Base-by-base conservation (phyloP, 1,140 invertebrate species). In the Nomia melanderi region DNA sequence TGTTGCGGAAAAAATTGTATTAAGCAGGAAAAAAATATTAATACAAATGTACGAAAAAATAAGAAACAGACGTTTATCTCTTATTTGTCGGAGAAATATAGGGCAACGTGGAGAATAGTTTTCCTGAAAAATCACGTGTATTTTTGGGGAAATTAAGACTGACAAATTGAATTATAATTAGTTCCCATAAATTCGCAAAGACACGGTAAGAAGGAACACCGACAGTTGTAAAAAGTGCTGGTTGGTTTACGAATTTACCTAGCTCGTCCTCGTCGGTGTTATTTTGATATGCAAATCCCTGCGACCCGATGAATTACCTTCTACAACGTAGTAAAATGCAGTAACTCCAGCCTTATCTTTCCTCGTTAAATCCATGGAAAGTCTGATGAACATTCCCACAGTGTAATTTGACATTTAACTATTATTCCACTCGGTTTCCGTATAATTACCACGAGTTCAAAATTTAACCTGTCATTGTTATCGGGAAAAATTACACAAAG, bases 231-330 rank as follows among this genome's bases (percentile, higher is more conserved):
- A 44, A 63, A 44, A 31, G 29, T n/a, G 56, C 17, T 14, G 27
- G 29, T 33, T 14, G 29, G 8, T 53, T 53, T 53, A 33, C 53
- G 44, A 66, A 66, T 33, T 31, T 66, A 33, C 11, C 25, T 3
- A 1, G 20, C 44, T 53, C 47, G n/a, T 54, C 9, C n/a, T 14
- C 31, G 31, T 7, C 14, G 14, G 12, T 54, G n/a, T 67, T 67
- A 67, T 53, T 67, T 36, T 54, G 47, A 33, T 44, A 44, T 71
- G 54, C 36, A 71, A 71, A 47, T 70, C 20, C 27, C n/a, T 3
- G 20, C 27, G 54, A 59, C 7, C 8, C 67, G 25, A 71, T 71
- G 56, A 47, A 60, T 71, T 59, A 59, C n/a, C 25, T 23, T 9
- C 36, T 5, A 31, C 20, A 1, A 20, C 47, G 64, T 29, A 23